Conservation (phyloP, 2,797 vertebrate species). For the Bothrops alternatus region DNA sequence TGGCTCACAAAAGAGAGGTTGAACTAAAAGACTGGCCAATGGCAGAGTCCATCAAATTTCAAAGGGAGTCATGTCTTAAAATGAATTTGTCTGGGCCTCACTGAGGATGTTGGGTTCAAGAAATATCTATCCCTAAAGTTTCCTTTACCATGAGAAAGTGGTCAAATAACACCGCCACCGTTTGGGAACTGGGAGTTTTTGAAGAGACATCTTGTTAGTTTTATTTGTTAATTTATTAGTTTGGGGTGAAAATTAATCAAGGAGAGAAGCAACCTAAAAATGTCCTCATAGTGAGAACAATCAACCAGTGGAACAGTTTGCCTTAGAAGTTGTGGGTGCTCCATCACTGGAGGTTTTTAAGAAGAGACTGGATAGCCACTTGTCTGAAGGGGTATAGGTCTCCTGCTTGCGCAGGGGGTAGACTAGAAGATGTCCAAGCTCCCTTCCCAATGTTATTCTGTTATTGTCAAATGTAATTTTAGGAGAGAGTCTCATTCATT, state of each 20-base stretch:
- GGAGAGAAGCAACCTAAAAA: background rate
- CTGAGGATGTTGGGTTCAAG: background rate
- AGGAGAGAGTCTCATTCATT: background rate
- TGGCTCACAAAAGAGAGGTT: conserved; percentile 23
- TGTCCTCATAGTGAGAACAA: background rate
- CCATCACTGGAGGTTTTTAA: background rate
- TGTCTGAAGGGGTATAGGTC: background rate
- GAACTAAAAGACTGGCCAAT: background rate
- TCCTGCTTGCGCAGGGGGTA: background rate
- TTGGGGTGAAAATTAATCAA: background rate
- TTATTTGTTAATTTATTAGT: background rate
- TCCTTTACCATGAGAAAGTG: background rate
- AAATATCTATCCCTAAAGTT: background rate
- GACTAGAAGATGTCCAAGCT: background rate
- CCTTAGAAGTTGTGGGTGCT: background rate
- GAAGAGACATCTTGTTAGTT: background rate
- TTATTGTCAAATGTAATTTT: background rate
- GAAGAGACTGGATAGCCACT: background rate
- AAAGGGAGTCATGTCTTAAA: background rate
- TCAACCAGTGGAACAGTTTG: background rate
- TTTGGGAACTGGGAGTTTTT: background rate
- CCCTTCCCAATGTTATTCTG: background rate
- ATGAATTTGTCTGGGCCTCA: background rate
- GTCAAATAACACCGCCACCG: background rate
- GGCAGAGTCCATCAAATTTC: background rate